Evolutionary conservation across 2,888 invertebrate species (phyloP), one percentile per base, ranked within the genome.

Genomic region (Pyrgus malvae): DNA sequence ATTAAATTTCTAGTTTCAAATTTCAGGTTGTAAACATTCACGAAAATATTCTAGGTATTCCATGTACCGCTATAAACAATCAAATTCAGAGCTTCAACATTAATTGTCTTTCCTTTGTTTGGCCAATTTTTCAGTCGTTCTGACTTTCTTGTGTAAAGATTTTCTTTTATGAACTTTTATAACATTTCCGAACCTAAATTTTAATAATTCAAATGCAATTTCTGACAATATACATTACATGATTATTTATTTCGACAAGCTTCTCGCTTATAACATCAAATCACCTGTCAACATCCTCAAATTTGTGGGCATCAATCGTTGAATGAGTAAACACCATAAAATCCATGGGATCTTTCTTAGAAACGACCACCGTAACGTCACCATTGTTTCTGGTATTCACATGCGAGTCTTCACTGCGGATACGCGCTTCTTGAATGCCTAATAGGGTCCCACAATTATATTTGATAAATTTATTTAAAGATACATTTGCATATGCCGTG

Each of bases 401-500:
- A 90, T 90, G 80, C 88, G 72, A 60, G 64, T 50, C 72, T 64
- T 66, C 76, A 81, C 79, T 81, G 73, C 89, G 89, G 89, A 89
- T 88, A 87, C 86, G 78, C 88, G 83, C 67, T 72, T 64, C 59
- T 71, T 78, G 89, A 88, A 90, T 90, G 72, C 75, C 66, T 83
- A 89, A 88, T 87, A 83, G 66, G 85, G 77, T 89, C 89, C 80
- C 89, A 89, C 89, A 89, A 86, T 87, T 86, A 87, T 88, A 87
- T 87, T 87, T 88, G 83, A 87, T 86, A 86, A 86, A 84, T 87
- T 82, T 84, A 86, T 87, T 84, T 86, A 81, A 76, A 82, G 74
- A 70, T 61, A 64, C 76, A 85, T 88, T 87, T 80, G 81, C 86
- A 87, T 88, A 82, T 66, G 67, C 79, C 73, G 79, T 80, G 80